Evolutionary conservation across 2,113 vertebrate species (phyloP), one percentile per base, ranked within the genome.

Genomic region (Uria aalge): DNA sequence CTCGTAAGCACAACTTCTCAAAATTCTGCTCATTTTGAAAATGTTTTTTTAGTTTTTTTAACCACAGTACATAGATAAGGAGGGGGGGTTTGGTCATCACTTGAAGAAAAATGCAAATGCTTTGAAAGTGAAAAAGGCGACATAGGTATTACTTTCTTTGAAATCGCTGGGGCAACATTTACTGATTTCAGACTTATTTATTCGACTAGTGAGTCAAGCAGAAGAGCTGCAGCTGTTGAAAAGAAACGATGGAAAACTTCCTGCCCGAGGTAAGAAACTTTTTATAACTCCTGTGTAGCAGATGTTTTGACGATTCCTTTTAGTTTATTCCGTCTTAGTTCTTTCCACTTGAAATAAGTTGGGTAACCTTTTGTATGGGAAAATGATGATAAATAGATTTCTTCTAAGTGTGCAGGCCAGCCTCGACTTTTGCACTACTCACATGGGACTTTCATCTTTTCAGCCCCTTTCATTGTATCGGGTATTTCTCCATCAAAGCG

Each of bases 121-220:
- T 79, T 68, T 76, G 62, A 6, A 66, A 62, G 59, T 41, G 73
- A 50, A 62, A 48, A 85, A 48, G 24, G 73, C 7, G 3, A 32
- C 23, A 21, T 11, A 66, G 48, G 15, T 74, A 24, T 71, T 85
- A 36, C 23, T 94, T 91, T 69, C 43, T 90, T 91, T 64, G 88
- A 68, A 88, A 79, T 81, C 81, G 91, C 80, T 91, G 55, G 38
- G 79, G 43, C 71, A 59, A 24, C 43, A 8, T 66, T 78, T 84
- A 76, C 36, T 94, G 60, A 93, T 91, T 59, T 83, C 41, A 53
- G 41, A 52, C 90, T 75, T 95, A 48, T 96, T 87, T 96, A 87
- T 78, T 85, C 87, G 92, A 94, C 94, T 75, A 99, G 98, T 98
- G 95, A 97, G 85, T 66, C 96, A 97, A 97, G 92, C 95, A 84